phyloP scores from a whole-genome alignment of 2,113 vertebrate species.

The Phyllostomus discolor region DNA sequence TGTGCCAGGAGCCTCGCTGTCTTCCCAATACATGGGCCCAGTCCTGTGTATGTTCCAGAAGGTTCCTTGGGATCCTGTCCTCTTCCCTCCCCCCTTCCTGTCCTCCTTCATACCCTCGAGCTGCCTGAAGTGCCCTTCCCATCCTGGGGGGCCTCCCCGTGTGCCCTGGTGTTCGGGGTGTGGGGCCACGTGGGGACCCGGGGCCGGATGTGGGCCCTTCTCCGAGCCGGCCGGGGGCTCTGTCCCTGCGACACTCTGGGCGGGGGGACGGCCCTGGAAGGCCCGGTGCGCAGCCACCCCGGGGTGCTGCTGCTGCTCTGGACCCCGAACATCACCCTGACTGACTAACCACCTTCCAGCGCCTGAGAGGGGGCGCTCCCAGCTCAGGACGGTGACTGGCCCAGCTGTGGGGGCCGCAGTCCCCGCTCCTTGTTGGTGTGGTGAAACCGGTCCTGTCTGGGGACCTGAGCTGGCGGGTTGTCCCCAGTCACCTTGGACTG shows the following conservation, averaged over 20 bases:
- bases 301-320: neutral
- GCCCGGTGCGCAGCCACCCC: accelerated
- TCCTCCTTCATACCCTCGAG: neutral
- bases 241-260: neutral
- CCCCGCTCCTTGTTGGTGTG: neutral
- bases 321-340: neutral
- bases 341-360: neutral
- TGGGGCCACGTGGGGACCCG: accelerated
- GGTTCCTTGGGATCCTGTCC: neutral
- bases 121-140: neutral
- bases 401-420: neutral
- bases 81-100: too few species aligned
- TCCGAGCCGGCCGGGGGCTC: neutral
- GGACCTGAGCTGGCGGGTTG: neutral
- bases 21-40: accelerated
- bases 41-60: neutral
- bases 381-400: accelerated
- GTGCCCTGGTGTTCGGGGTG: accelerated
- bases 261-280: neutral
- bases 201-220: neutral
- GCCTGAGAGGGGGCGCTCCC: neutral
- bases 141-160: accelerated
- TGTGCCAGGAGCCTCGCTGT: neutral
- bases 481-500: neutral
- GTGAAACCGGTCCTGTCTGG: too few species aligned